These are phyloP conservation scores for Pollenia griseotomentosa DNA, from an alignment of 2,888 invertebrate genomes.

Conservation along the genomic window DNA sequence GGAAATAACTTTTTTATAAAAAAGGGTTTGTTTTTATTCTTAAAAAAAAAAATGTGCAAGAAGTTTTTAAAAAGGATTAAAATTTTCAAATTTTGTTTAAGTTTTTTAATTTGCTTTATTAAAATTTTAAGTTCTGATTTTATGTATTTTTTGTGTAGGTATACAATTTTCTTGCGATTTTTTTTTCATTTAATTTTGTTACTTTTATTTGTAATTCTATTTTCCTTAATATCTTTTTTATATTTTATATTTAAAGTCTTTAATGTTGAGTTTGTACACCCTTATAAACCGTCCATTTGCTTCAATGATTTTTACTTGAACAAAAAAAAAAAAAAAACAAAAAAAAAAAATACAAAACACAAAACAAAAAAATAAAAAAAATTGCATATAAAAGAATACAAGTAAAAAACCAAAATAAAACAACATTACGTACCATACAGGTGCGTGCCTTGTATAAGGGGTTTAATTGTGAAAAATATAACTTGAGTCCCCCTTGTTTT, in stretches of 20 bases:
- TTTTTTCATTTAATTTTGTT: constrained; percentile 44
- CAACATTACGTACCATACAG: constrained; percentile 47
- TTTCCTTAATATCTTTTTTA: constrained; percentile 39
- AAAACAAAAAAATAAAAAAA: constrained; percentile 71
- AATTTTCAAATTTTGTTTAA: not conserved
- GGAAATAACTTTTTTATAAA: constrained; percentile 9
- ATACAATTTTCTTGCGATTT: constrained; percentile 63
- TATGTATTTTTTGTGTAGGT: constrained; percentile 16
- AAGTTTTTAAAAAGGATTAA: not conserved
- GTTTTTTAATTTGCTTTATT: not conserved
- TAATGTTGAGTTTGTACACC: constrained; percentile 65
- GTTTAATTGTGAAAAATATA: not conserved
- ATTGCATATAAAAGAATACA: constrained; percentile 52
- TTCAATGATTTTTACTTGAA: constrained; percentile 68
- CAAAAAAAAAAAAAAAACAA: constrained; percentile 31
- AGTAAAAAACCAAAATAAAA: constrained; percentile 44
- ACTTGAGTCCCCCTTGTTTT: not conserved
- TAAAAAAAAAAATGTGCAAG: not conserved
- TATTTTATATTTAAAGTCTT: constrained; percentile 56
- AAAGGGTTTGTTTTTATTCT: not conserved
- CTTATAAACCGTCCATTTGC: constrained; percentile 72
- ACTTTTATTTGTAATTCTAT: constrained; percentile 29
- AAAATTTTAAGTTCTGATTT: not conserved
- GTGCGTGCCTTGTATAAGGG: not conserved
- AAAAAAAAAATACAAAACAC: constrained; percentile 57